phyloP scores from a whole-genome alignment of 2,113 vertebrate genomes.

The Hassar affinis region DNA sequence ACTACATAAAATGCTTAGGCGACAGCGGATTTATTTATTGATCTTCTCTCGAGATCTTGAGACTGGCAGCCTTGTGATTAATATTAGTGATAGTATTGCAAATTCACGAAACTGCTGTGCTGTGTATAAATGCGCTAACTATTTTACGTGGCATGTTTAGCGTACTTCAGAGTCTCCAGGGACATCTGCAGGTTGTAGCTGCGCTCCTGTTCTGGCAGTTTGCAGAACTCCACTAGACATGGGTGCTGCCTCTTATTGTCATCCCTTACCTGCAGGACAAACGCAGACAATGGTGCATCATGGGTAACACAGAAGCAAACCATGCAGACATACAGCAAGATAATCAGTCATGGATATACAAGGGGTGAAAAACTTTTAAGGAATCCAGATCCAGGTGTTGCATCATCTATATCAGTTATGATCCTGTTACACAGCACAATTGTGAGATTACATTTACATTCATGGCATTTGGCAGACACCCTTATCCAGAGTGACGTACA shows the following conservation, averaged over 20 bases:
- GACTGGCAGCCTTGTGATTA: neutral
- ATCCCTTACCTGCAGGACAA: constrained; percentile 80
- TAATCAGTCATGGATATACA: neutral
- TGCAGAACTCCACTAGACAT: constrained; percentile 91
- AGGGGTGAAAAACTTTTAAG: neutral
- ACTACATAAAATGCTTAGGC: neutral
- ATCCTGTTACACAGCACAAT: too few species aligned
- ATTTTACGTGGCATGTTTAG: neutral
- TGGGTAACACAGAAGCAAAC: neutral
- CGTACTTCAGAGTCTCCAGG: constrained; percentile 92
- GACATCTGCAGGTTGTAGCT: constrained; percentile 98
- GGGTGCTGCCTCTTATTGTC: constrained; percentile 97
- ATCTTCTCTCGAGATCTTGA: neutral
- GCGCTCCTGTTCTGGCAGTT: constrained; percentile 90
- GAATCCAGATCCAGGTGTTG: neutral
- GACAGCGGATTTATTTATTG: neutral
- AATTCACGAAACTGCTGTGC: too few species aligned
- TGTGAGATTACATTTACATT: too few species aligned
- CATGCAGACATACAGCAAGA: neutral
- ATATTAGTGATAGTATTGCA: neutral
- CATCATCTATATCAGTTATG: neutral
- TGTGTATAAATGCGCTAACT: too few species aligned
- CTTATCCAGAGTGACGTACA: too few species aligned
- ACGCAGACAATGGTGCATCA: neutral
- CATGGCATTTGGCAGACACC: too few species aligned